Percentiles rank a stretch among this genome's conserved stretches.
phyloP scores from a whole-genome alignment of 2,888 invertebrate species.

The Nudaria mundana region DNA sequence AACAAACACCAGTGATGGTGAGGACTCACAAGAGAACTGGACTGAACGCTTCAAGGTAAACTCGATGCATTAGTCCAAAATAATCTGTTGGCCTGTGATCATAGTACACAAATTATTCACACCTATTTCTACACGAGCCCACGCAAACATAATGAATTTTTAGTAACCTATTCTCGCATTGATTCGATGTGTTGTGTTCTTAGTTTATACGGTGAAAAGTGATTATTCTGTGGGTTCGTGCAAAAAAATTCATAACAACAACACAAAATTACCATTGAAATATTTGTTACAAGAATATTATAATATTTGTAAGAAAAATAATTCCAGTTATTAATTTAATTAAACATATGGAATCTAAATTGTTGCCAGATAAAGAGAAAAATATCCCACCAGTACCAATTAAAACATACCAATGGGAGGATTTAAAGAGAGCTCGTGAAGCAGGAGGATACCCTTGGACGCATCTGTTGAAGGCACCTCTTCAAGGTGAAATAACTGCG shows the following conservation, averaged over 20 bases:
- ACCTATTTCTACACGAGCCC: slow-evolving; percentile 78
- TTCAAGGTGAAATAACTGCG: slow-evolving; percentile 74
- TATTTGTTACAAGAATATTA: slow-evolving; percentile 35
- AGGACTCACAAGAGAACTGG: slow-evolving; percentile 43
- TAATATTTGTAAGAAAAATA: slow-evolving; percentile 23
- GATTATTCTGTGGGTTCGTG: slow-evolving; percentile 61
- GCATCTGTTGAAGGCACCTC: slow-evolving; percentile 85
- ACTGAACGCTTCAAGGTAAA: slow-evolving; percentile 70
- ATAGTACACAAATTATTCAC: slow-evolving; percentile 76
- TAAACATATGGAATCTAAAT: slow-evolving; percentile 80
- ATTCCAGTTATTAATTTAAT: slow-evolving; percentile 39
- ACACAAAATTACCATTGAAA: slow-evolving; percentile 17
- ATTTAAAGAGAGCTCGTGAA: slow-evolving; percentile 85
- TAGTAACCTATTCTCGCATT: slow-evolving; percentile 71
- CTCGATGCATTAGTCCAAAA: slow-evolving; percentile 62
- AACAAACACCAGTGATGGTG: slow-evolving; percentile 52
- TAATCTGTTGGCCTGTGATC: slow-evolving; percentile 63
- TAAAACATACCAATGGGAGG: slow-evolving; percentile 92
- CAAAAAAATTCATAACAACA: slow-evolving; percentile 38
- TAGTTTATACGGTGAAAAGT: slow-evolving; percentile 68
- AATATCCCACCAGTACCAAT: slow-evolving; percentile 84
- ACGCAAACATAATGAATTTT: slow-evolving; percentile 76
- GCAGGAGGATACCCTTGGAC: slow-evolving; percentile 92
- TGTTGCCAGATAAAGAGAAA: slow-evolving; percentile 75
- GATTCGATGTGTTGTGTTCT: slow-evolving; percentile 78